Base-by-base conservation (phyloP, 2,113 vertebrate species). In the Oxygymnocypris stewartii region DNA sequence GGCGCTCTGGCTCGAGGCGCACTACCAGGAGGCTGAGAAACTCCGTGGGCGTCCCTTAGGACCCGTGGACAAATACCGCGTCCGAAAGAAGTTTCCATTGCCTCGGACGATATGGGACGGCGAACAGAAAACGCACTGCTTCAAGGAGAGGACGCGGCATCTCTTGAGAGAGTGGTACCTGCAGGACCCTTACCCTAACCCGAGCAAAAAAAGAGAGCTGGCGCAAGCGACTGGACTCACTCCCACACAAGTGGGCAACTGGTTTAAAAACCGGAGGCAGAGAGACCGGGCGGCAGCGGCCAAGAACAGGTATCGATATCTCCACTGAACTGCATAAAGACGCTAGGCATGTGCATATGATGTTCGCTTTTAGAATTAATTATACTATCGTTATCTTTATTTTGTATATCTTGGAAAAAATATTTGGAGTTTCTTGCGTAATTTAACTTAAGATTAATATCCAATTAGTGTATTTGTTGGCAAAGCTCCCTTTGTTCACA, bases 181-280 rank as follows among this genome's bases (percentile, higher is more conserved):
- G 91, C 98, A 99, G 94, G 98, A 99, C 92, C 98, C 98, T 14
- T 99, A 99, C 88, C 98, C 98, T 75, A 99, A 99, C 74, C 97
- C 98, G 87, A 96, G 96, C 94, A 99, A 99, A 96, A 99, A 99
- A 91, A 94, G 97, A 84, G 98, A 99, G 95, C 96, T 99, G 86
- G 98, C 98, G 90, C 97, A 98, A 91, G 98, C 97, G 49, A 99
- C 98, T 40, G 98, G 98, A 96, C 98, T 99, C 90, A 99, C 98
- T 90, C 96, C 97, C 90, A 99, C 97, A 87, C 98, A 99, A 94
- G 98, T 99, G 94, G 98, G 98, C 91, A 99, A 99, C 96, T 99
- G 98, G 98, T 99, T 99, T 96, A 99, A 99, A 96, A 99, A 99
- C 87, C 96, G 98, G 85, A 94, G 98, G 93, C 98, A 99, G 94